These are phyloP conservation scores for Aspidapion aeneum DNA, from an alignment of 2,888 invertebrate species.

Conservation along the genomic window DNA sequence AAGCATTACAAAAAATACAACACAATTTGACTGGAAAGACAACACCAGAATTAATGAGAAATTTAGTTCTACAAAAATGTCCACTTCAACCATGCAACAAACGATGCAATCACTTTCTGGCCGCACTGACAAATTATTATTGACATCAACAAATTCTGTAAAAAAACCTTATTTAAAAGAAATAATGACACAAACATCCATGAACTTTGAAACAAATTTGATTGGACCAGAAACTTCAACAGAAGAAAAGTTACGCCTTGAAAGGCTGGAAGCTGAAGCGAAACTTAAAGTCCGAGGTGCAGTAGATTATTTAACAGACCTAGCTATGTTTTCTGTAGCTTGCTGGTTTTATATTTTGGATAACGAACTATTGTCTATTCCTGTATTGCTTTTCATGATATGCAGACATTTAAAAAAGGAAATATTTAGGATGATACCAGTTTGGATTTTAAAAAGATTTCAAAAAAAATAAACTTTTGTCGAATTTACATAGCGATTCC, in stretches of 20 bases:
- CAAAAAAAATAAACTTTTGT: constrained; percentile 3
- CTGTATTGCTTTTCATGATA: constrained; percentile 70
- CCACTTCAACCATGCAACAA: constrained; percentile 28
- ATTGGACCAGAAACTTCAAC: constrained; percentile 25
- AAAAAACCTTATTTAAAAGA: constrained; percentile 39
- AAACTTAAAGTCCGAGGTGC: constrained; percentile 65
- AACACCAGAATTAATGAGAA: not conserved
- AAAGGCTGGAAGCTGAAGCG: constrained; percentile 59
- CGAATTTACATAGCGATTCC: too few species aligned
- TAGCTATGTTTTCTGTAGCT: constrained; percentile 70
- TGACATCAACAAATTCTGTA: constrained; percentile 33
- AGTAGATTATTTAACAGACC: constrained; percentile 70
- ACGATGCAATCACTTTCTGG: constrained; percentile 10
- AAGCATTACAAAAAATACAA: constrained; percentile 11
- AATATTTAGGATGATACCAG: constrained; percentile 43
- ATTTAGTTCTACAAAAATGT: constrained; percentile 21
- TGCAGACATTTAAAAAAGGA: constrained; percentile 74
- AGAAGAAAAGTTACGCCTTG: constrained; percentile 43
- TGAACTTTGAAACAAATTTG: constrained; percentile 42
- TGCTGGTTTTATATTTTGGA: constrained; percentile 80
- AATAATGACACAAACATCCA: constrained; percentile 45
- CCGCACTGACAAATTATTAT: constrained; percentile 20
- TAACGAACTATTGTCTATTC: constrained; percentile 75
- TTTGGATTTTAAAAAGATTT: constrained; percentile 32
- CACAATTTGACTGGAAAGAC: not conserved